Evolutionary conservation across 2,797 vertebrate species (phyloP).

Genomic region (Enteromius viviparus): DNA sequence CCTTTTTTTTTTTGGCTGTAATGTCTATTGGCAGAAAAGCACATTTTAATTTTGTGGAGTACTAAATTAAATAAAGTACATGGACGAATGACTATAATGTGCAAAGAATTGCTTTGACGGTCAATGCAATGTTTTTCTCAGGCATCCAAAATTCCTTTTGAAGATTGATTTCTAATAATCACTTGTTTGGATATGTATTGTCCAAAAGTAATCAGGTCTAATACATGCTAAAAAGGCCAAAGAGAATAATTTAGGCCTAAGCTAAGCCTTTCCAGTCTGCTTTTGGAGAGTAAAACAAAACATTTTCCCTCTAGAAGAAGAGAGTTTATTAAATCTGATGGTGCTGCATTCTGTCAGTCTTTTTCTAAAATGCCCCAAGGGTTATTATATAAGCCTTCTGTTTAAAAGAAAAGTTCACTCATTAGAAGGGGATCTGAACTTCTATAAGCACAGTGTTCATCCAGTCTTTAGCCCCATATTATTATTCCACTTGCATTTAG

Average conservation of each 20-base stretch:
- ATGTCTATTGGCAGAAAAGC: not conserved
- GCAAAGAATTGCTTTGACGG: not conserved
- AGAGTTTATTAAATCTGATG: slow-evolving; percentile 27
- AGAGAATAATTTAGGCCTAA: not conserved
- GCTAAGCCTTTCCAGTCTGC: not conserved
- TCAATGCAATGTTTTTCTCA: not conserved
- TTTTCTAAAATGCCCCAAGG: not conserved
- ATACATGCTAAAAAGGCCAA: not conserved
- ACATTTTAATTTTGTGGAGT: not conserved
- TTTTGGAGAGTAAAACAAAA: slow-evolving; percentile 22
- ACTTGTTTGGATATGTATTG: slow-evolving; percentile 8
- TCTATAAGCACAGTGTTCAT: not conserved
- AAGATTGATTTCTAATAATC: not conserved
- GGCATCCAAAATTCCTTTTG: not conserved
- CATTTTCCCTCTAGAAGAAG: not conserved
- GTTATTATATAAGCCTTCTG: slow-evolving; percentile 24
- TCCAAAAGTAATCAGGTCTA: slow-evolving; percentile 16
- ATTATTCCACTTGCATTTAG: not conserved
- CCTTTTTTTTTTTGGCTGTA: not conserved
- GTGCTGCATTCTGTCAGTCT: slow-evolving; percentile 28
- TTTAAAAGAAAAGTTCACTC: slow-evolving; percentile 8
- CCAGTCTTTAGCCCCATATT: not conserved
- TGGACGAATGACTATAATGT: not conserved
- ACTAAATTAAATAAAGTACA: slow-evolving; percentile 11
- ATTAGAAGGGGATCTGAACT: slow-evolving; percentile 13